Evolutionary conservation across 2,113 vertebrate species (phyloP), one percentile per base, ranked within the genome.

Genomic region (Atlantisia rogersi): DNA sequence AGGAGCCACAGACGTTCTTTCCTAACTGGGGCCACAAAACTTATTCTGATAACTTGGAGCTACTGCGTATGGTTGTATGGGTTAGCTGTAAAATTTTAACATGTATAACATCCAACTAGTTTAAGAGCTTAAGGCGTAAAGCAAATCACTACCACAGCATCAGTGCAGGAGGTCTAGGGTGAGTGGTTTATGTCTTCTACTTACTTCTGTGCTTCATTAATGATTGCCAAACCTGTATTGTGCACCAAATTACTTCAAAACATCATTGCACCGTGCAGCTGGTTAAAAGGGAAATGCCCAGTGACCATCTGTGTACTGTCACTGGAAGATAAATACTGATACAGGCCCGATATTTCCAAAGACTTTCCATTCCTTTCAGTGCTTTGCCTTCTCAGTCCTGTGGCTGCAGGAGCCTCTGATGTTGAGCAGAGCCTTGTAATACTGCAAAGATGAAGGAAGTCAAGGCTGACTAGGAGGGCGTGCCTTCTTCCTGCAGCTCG

Each of bases 181-280:
- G 35, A 35, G 7, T 56, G 7, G 0, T 9, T 83, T 88, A 46
- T 59, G 8, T 18, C 40, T 62, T 78, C 18, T 46, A 8, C 28
- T 70, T 50, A 53, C 7, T 58, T 88, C 15, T 46, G 15, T 80
- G 50, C 26, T 86, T 90, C 9, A 6, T 76, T 75, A 82, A 55
- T 26, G 15, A 15, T 63, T 81, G n/a, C 31, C 4, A 9, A 52
- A n/a, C 60, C n/a, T 8, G 4, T 77, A 11, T 59, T 4, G 5
- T 28, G 12, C 11, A 24, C 10, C 15, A 67, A 3, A 9, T 67
- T 90, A 32, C 31, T 83, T 80, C 39, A 53, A 28, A 91, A 59
- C 78, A 9, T 76, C 37, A 19, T 70, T 0, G 1, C 11, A 31
- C 46, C 0, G 0, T 42, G 62, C 29, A 68, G 28, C 17, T 93